Conservation (phyloP, 2,113 vertebrate genomes). For the Engystomops pustulosus region DNA sequence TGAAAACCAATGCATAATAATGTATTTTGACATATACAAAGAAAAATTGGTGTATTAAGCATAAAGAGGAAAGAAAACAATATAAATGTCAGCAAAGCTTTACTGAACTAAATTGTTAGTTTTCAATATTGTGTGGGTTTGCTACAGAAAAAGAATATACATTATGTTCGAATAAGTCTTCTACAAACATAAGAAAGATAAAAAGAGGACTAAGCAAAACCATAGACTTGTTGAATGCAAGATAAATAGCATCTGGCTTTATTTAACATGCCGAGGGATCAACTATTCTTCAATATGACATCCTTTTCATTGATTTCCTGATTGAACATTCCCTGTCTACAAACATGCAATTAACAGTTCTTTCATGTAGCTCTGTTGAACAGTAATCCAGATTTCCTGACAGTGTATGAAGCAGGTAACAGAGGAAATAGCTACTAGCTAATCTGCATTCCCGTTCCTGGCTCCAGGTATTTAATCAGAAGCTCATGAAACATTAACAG, state of each 20-base stretch:
- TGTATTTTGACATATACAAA: no score
- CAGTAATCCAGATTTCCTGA: not conserved
- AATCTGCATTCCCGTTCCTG: conserved; percentile 34
- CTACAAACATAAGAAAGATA: not conserved
- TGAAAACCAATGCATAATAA: no score
- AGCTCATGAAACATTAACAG: conserved; percentile 32
- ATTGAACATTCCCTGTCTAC: conserved; percentile 36
- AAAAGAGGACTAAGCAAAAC: not conserved
- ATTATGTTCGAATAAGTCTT: not conserved
- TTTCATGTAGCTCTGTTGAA: conserved; percentile 17
- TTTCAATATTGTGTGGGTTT: no score
- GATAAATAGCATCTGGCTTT: conserved; percentile 4
- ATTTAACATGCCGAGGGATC: not conserved
- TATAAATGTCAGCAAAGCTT: no score
- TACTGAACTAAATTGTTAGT: no score
- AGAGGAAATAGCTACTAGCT: conserved; percentile 4
- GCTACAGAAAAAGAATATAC: not conserved
- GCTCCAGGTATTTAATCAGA: conserved; percentile 42
- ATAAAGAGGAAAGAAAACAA: no score
- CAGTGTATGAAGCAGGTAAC: conserved; percentile 7
- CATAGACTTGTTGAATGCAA: not conserved
- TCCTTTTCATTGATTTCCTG: conserved; percentile 21
- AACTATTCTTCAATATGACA: conserved; percentile 5
- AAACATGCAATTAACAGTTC: conserved; percentile 43
- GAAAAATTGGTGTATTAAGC: no score